Base-by-base conservation (phyloP, 2,113 vertebrate genomes). In the Canis aureus region DNA sequence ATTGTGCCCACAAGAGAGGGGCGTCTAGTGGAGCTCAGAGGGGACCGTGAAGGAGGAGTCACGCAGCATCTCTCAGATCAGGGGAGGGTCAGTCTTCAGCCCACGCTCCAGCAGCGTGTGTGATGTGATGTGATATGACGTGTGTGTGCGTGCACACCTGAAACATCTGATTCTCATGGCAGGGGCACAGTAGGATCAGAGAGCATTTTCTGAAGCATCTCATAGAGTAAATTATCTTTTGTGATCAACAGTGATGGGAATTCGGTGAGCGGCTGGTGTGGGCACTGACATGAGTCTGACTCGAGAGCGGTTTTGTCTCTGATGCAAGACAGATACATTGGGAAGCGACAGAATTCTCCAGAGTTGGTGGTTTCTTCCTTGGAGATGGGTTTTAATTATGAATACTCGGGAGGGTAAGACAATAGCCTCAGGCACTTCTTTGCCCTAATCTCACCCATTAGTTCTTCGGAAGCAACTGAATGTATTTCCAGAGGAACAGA, bases 351-450 rank as follows among this genome's bases (percentile, higher is more conserved):
- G 67, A n/a, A 76, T 8, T 94, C 69, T 95, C 35, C 4, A 80
- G 29, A 69, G 51, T 38, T 73, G 71, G 35, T 35, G 29, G 43
- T 71, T 86, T 96, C 66, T 51, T 78, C 95, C 74, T 86, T 27
- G 32, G 35, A 83, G 83, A 69, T 51, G 8, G 35, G 71, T 97
- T 23, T 73, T 88, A 74, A 86, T 87, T 29, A 49, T 38, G 4
- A 87, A 97, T 66, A 79, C 57, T 87, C 19, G 69, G 96, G 79
- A 92, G 60, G 92, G 98, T 96, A 85, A 98, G 94, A 82, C 55
- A 96, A 84, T 76, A 66, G 95, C 91, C 82, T 32, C 87, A 86
- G 85, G 55, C 91, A 94, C 9, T 74, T 2, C 51, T 82, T 88
- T 81, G 27, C 16, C n/a, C 51, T 89, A 73, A 94, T 92, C 19